Percentiles rank a stretch among this genome's conserved stretches.
phyloP scores from a whole-genome alignment of 2,113 vertebrate species.

The Rhadina sibilatrix region DNA sequence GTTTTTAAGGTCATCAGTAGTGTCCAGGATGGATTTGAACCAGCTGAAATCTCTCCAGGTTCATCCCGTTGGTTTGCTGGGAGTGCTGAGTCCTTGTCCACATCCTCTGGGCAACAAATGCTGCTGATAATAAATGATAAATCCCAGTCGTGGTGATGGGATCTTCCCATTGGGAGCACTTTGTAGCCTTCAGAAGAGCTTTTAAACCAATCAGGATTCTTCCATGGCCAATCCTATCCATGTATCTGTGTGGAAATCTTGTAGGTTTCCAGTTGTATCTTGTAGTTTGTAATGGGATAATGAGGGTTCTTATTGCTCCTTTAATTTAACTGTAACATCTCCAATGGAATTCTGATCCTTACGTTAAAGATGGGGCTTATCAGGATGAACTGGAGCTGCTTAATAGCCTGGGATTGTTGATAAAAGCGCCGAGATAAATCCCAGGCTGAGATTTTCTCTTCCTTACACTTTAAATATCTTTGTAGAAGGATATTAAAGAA shows the following conservation, averaged over 20 bases:
- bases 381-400: conserved; percentile 8
- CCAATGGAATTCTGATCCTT: neutral
- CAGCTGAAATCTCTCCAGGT: neutral
- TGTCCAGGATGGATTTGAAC: neutral
- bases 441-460: neutral
- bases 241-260: neutral
- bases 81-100: neutral
- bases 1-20: neutral
- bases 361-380: conserved; percentile 19
- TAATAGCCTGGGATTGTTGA: conserved; percentile 26
- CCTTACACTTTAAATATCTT: neutral
- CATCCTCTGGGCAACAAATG: fast-evolving
- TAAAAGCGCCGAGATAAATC: neutral
- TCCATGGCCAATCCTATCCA: fast-evolving
- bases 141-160: fast-evolving
- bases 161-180: neutral
- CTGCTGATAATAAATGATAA: neutral
- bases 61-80: fast-evolving
- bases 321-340: conserved; percentile 32
- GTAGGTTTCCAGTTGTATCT: conserved; percentile 8
- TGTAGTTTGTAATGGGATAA: conserved; percentile 6
- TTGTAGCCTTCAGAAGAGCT: neutral
- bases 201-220: neutral
- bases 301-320: conserved; percentile 34
- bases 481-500: neutral